Evolutionary conservation across 2,113 vertebrate genomes (phyloP).

Genomic region (Pycnonotus jocosus): DNA sequence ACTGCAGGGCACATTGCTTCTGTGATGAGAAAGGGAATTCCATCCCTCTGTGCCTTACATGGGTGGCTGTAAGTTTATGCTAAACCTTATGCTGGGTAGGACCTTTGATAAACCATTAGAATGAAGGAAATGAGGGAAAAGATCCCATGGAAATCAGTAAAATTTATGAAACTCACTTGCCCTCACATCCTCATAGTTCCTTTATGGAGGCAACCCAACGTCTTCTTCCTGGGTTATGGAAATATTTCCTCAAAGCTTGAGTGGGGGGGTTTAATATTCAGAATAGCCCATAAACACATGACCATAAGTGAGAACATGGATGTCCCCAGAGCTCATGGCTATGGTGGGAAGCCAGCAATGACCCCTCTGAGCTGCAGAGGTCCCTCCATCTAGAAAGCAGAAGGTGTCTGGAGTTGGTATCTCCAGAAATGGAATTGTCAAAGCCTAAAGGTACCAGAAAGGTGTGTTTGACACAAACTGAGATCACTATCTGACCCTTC

Average conservation of each 20-base stretch:
- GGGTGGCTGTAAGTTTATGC: background rate
- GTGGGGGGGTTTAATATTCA: background rate
- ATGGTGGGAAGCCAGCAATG: background rate
- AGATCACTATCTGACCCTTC: background rate
- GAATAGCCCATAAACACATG: background rate
- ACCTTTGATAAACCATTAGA: background rate
- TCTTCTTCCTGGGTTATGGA: background rate
- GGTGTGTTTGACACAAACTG: background rate
- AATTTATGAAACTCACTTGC: background rate
- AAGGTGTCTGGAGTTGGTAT: background rate
- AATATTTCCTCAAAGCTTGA: background rate
- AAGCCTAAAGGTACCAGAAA: constrained; percentile 5
- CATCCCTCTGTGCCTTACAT: fast-evolving
- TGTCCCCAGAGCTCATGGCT: background rate
- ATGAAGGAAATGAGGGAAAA: background rate
- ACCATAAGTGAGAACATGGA: background rate
- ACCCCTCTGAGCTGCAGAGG: background rate
- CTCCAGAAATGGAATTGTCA: constrained; percentile 6
- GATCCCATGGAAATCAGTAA: background rate
- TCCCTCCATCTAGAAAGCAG: background rate
- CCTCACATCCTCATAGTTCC: background rate
- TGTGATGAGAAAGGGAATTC: background rate
- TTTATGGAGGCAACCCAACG: background rate
- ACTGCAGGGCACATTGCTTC: fast-evolving
- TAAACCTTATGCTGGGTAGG: fast-evolving